Evolutionary conservation across 2,113 vertebrate species (phyloP).

Genomic region (mouse (Mus musculus)): DNA sequence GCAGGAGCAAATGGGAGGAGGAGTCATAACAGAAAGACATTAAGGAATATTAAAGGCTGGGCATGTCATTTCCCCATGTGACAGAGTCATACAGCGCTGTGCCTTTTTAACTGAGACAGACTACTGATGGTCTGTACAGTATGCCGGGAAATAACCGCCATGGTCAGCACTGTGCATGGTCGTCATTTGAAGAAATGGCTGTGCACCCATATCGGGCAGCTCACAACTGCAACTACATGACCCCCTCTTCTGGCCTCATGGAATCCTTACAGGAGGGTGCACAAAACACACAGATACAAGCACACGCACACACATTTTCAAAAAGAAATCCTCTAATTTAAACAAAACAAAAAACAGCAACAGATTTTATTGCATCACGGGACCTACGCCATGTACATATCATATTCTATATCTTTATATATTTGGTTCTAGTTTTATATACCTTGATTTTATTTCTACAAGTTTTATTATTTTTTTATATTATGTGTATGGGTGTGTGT

Average conservation of each 20-base stretch:
- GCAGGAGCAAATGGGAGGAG: background rate
- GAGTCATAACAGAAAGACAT: background rate
- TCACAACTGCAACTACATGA: background rate
- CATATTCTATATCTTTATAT: background rate
- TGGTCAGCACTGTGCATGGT: background rate
- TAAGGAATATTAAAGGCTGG: background rate
- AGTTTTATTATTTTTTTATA: background rate
- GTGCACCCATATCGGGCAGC: background rate
- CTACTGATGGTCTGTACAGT: background rate
- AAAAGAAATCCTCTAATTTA: background rate
- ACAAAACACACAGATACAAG: background rate
- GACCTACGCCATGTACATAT: background rate
- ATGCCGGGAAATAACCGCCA: background rate
- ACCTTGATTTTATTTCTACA: background rate
- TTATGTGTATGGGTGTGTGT: background rate
- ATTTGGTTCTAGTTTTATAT: background rate
- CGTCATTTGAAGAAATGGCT: background rate
- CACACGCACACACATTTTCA: background rate
- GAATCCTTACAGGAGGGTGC: background rate
- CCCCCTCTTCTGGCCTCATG: background rate
- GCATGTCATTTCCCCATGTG: background rate
- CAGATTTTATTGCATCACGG: background rate
- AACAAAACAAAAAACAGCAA: no score
- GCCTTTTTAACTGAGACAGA: slow-evolving; percentile 1
- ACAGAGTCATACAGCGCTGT: background rate